Base-by-base conservation (phyloP, 2,113 vertebrate genomes). In the Stomatorhinus ivindoensis region DNA sequence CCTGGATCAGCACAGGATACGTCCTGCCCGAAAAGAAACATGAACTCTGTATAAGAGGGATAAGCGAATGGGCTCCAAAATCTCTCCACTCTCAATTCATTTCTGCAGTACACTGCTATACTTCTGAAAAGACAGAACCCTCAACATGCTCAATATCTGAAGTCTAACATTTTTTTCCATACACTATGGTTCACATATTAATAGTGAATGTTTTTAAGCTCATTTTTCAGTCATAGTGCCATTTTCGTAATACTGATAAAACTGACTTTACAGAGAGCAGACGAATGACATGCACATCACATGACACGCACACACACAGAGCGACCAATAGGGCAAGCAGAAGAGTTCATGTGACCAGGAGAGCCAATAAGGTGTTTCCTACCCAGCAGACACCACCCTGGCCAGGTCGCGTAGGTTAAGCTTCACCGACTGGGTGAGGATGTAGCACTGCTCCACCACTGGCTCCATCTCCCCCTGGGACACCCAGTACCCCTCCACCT, bases 401-500 rank as follows among this genome's bases (percentile, higher is more conserved):
- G 96, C 97, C 61, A 98, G 96, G 90, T 99, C 98, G 80, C 96
- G 95, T 11, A 99, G 96, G 94, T 99, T 99, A 86, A 99, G 96
- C 53, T 98, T 98, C 89, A 99, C 98, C 0, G 98, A 98, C 88
- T 96, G 86, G 0, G 98, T 99, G 84, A 99, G 96, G 90, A 99
- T 96, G 0, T 99, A 99, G 53, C 93, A 96, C 55, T 97, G 96
- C 93, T 99, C 97, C 88, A 97, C 91, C 2, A 89, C 88, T 4
- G 97, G 96, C 50, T 99, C 97, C 90, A 97, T 95, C 91, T 98
- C 97, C 0, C 98, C 98, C 91, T 96, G 94, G 24, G 96, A 96
- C 92, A 99, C 96, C 98, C 98, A 99, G 92, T 99, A 99, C 48
- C 97, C 97, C 94, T 99, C 98, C 44, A 98, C 92, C 44, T 96